A percentile compares a stretch with the other conserved stretches of the same genome.
Conservation (phyloP, 2,888 invertebrate genomes). For the Torymus aiolomorphi region DNA sequence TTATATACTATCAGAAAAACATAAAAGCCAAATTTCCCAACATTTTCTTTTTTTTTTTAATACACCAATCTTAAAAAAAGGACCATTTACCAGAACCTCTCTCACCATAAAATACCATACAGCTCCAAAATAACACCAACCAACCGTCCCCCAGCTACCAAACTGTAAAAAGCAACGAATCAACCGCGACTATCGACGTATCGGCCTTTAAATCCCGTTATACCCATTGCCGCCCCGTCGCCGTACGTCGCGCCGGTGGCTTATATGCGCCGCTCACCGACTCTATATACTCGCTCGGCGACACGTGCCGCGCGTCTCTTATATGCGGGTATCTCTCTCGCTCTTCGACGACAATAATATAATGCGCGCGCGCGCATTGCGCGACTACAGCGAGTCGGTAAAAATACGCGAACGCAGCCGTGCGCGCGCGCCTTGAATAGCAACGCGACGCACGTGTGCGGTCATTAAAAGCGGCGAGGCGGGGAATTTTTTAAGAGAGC, state of each 20-base stretch:
- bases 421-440: not conserved
- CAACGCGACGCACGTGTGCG: not conserved
- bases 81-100: too few species aligned
- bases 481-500: too few species aligned
- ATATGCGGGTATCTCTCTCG: constrained; percentile 42
- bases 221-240: not conserved
- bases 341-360: not conserved
- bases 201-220: constrained; percentile 73
- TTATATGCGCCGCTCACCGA: not conserved
- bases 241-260: not conserved
- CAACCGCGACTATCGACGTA: constrained; percentile 11
- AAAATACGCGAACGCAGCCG: not conserved
- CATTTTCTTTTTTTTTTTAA: too few species aligned
- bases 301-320: constrained; percentile 51
- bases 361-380: constrained; percentile 7
- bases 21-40: too few species aligned
- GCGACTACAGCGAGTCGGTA: not conserved
- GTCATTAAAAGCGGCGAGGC: constrained; percentile 15
- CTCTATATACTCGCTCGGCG: not conserved
- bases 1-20: too few species aligned
- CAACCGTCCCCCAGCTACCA: too few species aligned
- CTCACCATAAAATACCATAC: too few species aligned
- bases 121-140: too few species aligned
- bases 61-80: too few species aligned
- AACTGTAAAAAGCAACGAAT: too few species aligned